Conservation (phyloP, 2,113 vertebrate genomes). For the Gnathonemus echidnorhynchus region DNA sequence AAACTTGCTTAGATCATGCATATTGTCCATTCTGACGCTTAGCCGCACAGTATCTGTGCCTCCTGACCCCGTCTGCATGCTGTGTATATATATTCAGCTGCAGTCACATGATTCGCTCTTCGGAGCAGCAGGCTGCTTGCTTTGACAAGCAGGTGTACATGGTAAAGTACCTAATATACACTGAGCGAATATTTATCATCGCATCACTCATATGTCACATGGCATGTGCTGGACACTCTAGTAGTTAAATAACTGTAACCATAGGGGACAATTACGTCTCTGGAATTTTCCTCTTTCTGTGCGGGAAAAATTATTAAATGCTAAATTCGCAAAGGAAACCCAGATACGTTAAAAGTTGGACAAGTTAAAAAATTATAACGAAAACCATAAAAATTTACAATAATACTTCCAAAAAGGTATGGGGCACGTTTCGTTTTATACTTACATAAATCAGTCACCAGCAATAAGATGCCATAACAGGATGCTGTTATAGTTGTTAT, state of each 20-base stretch:
- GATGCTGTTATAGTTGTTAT: slow-evolving; percentile 8
- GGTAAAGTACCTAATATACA: not conserved
- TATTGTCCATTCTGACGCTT: not conserved
- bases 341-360: not conserved
- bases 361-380: not conserved
- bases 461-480: not conserved
- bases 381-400: not conserved
- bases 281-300: not conserved
- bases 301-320: not conserved
- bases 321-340: not conserved
- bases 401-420: not conserved
- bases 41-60: not conserved
- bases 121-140: not conserved
- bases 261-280: not conserved
- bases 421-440: not conserved
- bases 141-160: not conserved
- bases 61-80: not conserved
- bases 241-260: not conserved
- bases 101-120: not conserved
- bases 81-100: not conserved
- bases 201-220: not conserved
- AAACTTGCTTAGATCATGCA: not conserved
- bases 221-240: not conserved
- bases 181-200: not conserved
- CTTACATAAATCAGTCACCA: not conserved